These are phyloP conservation scores for Cassiopea andromeda DNA, from an alignment of 30 jellyfish, hydroid and myxozoan species.

Conservation along the genomic window DNA sequence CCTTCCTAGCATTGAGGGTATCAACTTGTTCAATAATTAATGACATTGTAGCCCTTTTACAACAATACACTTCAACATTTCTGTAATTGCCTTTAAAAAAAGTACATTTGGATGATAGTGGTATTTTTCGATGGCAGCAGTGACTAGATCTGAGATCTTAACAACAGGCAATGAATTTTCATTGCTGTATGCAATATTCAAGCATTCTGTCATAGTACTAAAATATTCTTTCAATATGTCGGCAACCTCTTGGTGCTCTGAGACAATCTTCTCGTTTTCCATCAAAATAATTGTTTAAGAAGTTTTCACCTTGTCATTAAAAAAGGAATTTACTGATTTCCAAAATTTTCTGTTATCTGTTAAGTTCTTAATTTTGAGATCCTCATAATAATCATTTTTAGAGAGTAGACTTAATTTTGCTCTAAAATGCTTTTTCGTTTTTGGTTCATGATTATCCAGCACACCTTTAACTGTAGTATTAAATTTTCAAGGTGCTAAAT, in stretches of 20 bases:
- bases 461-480: slow-evolving; percentile 30
- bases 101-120: slow-evolving; percentile 43
- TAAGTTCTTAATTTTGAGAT: slow-evolving; percentile 8
- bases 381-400: slow-evolving; percentile 1
- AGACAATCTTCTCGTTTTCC: slow-evolving; percentile 15
- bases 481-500: slow-evolving; percentile 35
- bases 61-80: slow-evolving; percentile 6
- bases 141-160: slow-evolving; percentile 5
- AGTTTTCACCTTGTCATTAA: slow-evolving; percentile 11
- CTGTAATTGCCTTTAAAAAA: slow-evolving; percentile 12
- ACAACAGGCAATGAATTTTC: slow-evolving; percentile 4
- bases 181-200: slow-evolving; percentile 1
- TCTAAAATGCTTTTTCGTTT: slow-evolving; percentile 23
- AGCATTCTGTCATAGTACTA: slow-evolving; percentile 13
- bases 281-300: slow-evolving; percentile 13
- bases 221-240: neutral
- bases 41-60: neutral
- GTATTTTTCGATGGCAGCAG: slow-evolving; percentile 49
- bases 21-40: slow-evolving; percentile 11
- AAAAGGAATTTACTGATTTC: slow-evolving; percentile 16
- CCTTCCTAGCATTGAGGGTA: slow-evolving; percentile 15
- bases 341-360: slow-evolving; percentile 2
- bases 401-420: slow-evolving; percentile 12
- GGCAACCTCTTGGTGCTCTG: slow-evolving; percentile 19
- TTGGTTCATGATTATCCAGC: slow-evolving; percentile 30